Base-by-base conservation (phyloP, 2,113 vertebrate species). In the Vidua chalybeata region DNA sequence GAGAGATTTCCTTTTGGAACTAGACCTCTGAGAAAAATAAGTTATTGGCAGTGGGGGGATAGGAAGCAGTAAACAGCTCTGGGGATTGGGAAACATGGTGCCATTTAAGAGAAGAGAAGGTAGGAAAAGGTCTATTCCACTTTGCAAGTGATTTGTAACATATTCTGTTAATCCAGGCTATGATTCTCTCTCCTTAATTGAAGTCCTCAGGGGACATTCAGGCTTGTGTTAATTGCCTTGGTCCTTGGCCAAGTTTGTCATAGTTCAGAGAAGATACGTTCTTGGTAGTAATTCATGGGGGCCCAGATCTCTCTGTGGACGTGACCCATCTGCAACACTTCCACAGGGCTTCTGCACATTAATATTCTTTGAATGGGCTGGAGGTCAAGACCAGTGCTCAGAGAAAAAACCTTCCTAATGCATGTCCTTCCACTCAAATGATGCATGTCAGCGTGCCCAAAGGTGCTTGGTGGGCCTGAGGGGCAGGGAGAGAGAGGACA, bases 211-310 rank as follows among this genome's bases (percentile, higher is more conserved):
- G 64, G 48, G 61, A 59, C 52, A 48, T 64, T 94, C 56, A 84
- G 51, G 56, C 48, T 84, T 63, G 10, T 77, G 76, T 67, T 95
- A 93, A 95, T 88, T 91, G 88, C 79, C 61, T 74, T 81, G 73
- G 56, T 61, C 43, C 54, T 74, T 0, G 4, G 61, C 85, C 88
- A 93, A 89, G 78, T 31, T 79, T 13, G 9, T 26, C 0, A 0
- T 1, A 2, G 37, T 31, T 77, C 69, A 67, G 48, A 83, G 21
- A 59, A 23, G 33, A 94, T 27, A 48, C 35, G 16, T 30, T 80
- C 62, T 43, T 63, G 26, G 37, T 11, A 72, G 81, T 48, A 86
- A 84, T 49, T 91, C n/a, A 20, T 43, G 39, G 43, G 69, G 31
- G 14, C 48, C 12, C 71, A 85, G n/a, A 66, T 43, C 55, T 90